Percentiles rank a stretch among this genome's conserved stretches.
phyloP scores from a whole-genome alignment of 2,888 invertebrate species.

The Drosophila flavopinicola region DNA sequence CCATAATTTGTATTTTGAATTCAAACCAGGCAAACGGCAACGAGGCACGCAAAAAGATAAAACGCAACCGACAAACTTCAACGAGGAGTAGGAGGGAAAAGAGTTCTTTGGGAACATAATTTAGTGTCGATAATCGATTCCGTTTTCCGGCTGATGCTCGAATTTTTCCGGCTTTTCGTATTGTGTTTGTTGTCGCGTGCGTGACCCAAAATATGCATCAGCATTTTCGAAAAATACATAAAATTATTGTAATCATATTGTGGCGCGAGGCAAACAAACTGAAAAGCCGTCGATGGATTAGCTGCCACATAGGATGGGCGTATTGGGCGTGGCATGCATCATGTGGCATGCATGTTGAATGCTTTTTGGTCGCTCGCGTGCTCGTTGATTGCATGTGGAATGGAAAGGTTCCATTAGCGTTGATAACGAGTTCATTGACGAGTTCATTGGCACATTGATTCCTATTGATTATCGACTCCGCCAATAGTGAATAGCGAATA shows the following conservation, averaged over 20 bases:
- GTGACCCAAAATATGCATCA: constrained; percentile 67
- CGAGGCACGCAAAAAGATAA: constrained; percentile 68
- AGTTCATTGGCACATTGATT: constrained; percentile 77
- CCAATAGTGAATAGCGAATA: constrained; percentile 6
- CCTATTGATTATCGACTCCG: constrained; percentile 56
- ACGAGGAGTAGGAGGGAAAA: background rate
- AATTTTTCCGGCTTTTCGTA: constrained; percentile 11
- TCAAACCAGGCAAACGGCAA: constrained; percentile 60
- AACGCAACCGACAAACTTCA: constrained; percentile 43
- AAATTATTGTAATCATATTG: constrained; percentile 72
- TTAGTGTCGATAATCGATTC: constrained; percentile 72
- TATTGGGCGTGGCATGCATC: constrained; percentile 28
- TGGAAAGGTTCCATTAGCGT: constrained; percentile 48
- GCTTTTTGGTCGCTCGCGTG: constrained; percentile 40
- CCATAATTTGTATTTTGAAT: constrained; percentile 54
- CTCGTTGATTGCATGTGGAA: constrained; percentile 43
- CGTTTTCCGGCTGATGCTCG: constrained; percentile 64
- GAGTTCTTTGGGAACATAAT: background rate
- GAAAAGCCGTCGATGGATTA: constrained; percentile 20
- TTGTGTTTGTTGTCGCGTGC: constrained; percentile 46
- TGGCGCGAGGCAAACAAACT: constrained; percentile 27
- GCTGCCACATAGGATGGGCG: constrained; percentile 2
- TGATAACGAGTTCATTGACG: constrained; percentile 75
- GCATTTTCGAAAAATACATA: constrained; percentile 39
- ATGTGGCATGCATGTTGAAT: constrained; percentile 22